Evolutionary conservation across 2,113 vertebrate species (phyloP).

Genomic region (Cyprinodon variegatus): DNA sequence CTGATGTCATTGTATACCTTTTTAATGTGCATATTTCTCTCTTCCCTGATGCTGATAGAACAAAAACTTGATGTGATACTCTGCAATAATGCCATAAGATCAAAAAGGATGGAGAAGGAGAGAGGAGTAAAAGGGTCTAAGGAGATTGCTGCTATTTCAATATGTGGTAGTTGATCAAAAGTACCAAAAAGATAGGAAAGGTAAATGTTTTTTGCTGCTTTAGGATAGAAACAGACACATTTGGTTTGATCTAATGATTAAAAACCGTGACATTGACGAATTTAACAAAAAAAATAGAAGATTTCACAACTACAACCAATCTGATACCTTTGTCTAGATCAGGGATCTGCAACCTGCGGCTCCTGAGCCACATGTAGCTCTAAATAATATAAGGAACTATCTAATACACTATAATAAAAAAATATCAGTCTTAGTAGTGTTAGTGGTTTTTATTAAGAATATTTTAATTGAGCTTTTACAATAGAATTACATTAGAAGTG

Average conservation of each 20-base stretch:
- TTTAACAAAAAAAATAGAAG: no score
- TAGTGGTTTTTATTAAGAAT: no score
- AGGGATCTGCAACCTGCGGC: no score
- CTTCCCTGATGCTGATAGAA: not conserved
- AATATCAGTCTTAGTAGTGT: no score
- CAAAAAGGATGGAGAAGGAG: not conserved
- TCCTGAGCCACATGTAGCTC: no score
- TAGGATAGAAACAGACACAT: not conserved
- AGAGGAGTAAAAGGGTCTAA: not conserved
- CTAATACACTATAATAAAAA: no score
- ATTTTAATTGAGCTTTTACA: no score
- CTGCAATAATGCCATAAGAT: not conserved
- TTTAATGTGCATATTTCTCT: not conserved
- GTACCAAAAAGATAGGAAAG: not conserved
- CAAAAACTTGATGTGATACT: slow-evolving; percentile 5
- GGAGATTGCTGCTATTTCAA: not conserved
- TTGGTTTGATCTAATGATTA: not conserved
- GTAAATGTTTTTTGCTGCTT: not conserved
- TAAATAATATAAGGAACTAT: no score
- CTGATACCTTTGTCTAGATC: no score
- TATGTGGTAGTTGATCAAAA: not conserved
- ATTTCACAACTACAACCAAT: no score
- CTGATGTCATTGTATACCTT: not conserved
- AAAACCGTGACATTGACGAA: no score
- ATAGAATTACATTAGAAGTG: no score